Percentiles rank a stretch among this genome's conserved stretches.
Evolutionary conservation across 2,888 invertebrate genomes (phyloP).

Genomic region (Rhagonycha lutea): DNA sequence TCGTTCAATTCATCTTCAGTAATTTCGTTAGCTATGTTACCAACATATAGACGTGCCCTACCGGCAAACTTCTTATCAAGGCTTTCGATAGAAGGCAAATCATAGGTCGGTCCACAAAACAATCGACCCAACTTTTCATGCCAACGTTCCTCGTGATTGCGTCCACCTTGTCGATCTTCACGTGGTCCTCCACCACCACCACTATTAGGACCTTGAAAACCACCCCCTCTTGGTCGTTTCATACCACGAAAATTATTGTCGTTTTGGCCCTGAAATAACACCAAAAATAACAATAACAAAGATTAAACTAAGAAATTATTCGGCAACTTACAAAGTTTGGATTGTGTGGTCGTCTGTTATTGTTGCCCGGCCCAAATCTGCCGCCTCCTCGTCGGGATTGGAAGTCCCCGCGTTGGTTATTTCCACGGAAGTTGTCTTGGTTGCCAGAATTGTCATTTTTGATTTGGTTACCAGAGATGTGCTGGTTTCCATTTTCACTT

Average conservation of each 20-base stretch:
- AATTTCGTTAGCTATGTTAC: constrained; percentile 87
- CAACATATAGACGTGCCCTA: constrained; percentile 89
- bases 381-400: constrained; percentile 28
- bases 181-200: constrained; percentile 53
- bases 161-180: constrained; percentile 43
- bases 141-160: constrained; percentile 37
- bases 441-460: neutral
- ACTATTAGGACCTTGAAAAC: constrained; percentile 44
- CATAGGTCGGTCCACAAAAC: constrained; percentile 75
- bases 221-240: constrained; percentile 42
- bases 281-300: neutral
- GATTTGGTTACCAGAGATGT: neutral
- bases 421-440: constrained; percentile 30
- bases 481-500: constrained; percentile 19
- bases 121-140: constrained; percentile 69
- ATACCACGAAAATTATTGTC: constrained; percentile 16
- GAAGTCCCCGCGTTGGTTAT: constrained; percentile 26
- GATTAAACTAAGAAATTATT: neutral
- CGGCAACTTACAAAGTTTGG: neutral
- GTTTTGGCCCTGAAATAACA: neutral
- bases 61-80: constrained; percentile 87
- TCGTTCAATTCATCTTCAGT: constrained; percentile 87
- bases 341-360: constrained; percentile 52
- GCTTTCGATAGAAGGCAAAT: constrained; percentile 73
- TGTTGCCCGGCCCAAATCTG: constrained; percentile 35